Evolutionary conservation across 2,888 invertebrate genomes (phyloP), one percentile per base, ranked within the genome.

Genomic region (Cecidostiba fungosa): DNA sequence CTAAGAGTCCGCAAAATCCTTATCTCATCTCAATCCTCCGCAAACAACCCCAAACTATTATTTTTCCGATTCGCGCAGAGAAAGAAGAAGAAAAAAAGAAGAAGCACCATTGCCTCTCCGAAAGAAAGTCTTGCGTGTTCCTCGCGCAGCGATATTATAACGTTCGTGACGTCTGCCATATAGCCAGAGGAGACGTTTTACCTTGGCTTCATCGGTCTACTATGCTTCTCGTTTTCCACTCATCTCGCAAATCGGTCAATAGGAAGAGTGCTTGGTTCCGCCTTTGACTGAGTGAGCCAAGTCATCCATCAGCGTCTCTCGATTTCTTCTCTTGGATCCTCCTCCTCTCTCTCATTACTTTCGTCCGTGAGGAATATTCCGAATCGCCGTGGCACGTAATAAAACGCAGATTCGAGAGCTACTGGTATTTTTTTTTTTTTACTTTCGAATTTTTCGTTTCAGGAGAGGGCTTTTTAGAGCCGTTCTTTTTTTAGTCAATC

Each of bases 61-160:
- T 59, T 77, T 82, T 70, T 70, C 32, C 26, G 39, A 70, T 69
- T 26, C n/a, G 26, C 3, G 16, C 36, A 32, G 6, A 23, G 29
- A 73, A 23, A 69, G 36, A 47, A 43, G 4, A 62, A 59, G 59
- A 72, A 50, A 36, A 16, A n/a, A 10, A 50, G 54, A 16, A 12
- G 73, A 32, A 62, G 80, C 39, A 66, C 16, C 23, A 26, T 50
- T 16, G 50, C 50, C 50, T 16, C 50, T 16, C 16, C 50, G n/a
- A 76, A 72, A 36, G 77, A 79, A 83, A 47, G 47, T 84, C 77
- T 78, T 43, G 83, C 87, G 36, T 76, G 76, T 76, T 76, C 54
- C 12, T 14, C 26, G 43, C n/a, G 1, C 47, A 50, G 23, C 50
- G 90, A 89, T 89, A 91, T 91, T 90, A 90, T 90, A 91, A 90